A percentile compares a stretch with the other conserved stretches of the same genome.
These are phyloP conservation scores for Achroia grisella DNA, from an alignment of 1,140 invertebrate genomes.

Conservation along the genomic window DNA sequence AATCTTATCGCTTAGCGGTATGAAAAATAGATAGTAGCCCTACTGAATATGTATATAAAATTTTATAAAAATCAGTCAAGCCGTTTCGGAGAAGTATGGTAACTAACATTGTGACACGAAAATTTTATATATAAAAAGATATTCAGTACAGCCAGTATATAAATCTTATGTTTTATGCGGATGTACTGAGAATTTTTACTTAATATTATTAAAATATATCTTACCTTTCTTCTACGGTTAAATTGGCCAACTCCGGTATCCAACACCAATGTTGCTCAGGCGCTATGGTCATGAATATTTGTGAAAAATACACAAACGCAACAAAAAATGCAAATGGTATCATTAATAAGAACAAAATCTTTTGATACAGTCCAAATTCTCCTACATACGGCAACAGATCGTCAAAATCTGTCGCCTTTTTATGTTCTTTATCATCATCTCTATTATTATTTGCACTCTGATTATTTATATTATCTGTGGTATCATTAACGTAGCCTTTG, in stretches of 20 bases:
- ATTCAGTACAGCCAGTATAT: too few species aligned
- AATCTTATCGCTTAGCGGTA: too few species aligned
- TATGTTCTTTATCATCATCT: constrained; percentile 24
- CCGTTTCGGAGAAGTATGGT: too few species aligned
- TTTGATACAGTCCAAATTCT: constrained; percentile 92
- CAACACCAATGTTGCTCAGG: constrained; percentile 89
- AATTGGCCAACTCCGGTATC: constrained; percentile 80
- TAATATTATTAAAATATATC: too few species aligned
- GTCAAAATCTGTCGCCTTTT: constrained; percentile 59
- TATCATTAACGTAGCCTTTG: constrained; percentile 46
- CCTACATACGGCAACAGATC: constrained; percentile 83
- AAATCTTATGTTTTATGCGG: too few species aligned
- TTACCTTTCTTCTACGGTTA: constrained; percentile 84
- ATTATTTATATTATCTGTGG: constrained; percentile 24
- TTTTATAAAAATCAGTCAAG: too few species aligned
- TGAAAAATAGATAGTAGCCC: too few species aligned
- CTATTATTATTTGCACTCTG: constrained; percentile 15
- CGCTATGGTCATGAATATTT: constrained; percentile 88
- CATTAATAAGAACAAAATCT: constrained; percentile 88
- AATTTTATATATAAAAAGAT: too few species aligned
- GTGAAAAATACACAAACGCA: constrained; percentile 89
- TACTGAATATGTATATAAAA: too few species aligned
- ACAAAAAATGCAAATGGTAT: constrained; percentile 91
- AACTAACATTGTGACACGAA: too few species aligned
- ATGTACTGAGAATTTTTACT: too few species aligned